A percentile compares a stretch with the other conserved stretches of the same genome.
Evolutionary conservation across 2,113 vertebrate species (phyloP).

Genomic region (Sakesphorus luctuosus): DNA sequence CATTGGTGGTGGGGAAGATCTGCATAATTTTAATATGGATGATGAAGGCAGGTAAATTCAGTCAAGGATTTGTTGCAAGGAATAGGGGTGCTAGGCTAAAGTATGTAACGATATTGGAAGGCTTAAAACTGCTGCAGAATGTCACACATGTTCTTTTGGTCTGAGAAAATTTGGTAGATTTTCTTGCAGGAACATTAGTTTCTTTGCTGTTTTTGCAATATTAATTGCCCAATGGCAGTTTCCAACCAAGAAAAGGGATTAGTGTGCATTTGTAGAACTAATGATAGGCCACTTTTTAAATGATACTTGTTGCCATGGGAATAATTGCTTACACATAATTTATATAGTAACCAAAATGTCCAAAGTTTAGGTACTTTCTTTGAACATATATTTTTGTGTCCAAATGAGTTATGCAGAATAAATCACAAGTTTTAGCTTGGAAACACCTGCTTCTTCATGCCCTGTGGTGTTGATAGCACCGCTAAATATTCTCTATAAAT

Average conservation of each 20-base stretch:
- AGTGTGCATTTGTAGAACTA: background rate
- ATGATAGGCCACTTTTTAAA: background rate
- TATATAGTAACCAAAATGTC: background rate
- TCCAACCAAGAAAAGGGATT: background rate
- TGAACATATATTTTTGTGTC: background rate
- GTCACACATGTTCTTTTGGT: background rate
- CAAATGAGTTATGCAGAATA: background rate
- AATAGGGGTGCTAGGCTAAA: background rate
- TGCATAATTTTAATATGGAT: rapidly evolving
- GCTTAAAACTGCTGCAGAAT: background rate
- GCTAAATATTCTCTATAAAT: background rate
- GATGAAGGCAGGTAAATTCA: background rate
- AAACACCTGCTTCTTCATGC: background rate
- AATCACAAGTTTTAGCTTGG: background rate
- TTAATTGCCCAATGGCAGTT: background rate
- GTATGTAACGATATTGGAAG: background rate
- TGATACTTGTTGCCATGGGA: background rate
- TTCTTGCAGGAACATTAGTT: background rate
- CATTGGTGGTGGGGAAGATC: background rate
- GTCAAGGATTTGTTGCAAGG: background rate
- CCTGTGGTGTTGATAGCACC: background rate
- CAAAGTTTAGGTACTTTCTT: background rate
- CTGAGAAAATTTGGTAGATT: background rate
- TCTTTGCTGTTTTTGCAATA: background rate
- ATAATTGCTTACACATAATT: background rate